Evolutionary conservation across 1,140 invertebrate genomes (phyloP).

Genomic region (Ceratina australensis): DNA sequence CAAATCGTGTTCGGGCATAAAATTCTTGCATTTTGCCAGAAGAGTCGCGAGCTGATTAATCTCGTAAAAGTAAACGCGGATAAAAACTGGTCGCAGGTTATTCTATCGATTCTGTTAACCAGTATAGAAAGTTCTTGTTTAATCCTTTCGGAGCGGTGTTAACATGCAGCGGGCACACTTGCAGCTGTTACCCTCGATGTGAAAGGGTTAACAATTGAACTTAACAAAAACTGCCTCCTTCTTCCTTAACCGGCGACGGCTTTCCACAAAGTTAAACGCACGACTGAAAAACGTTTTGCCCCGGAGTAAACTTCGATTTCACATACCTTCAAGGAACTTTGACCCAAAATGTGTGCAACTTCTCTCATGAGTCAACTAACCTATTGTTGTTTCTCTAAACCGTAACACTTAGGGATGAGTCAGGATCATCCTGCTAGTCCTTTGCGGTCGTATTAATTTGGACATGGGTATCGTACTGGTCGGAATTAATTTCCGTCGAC

Average conservation of each 20-base stretch:
- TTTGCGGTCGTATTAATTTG: no score
- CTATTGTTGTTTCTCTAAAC: conserved; percentile 22
- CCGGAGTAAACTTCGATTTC: conserved; percentile 25
- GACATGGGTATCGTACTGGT: no score
- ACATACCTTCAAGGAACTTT: conserved; percentile 32
- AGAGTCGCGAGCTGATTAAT: no score
- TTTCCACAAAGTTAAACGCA: neutral
- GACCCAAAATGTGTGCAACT: neutral
- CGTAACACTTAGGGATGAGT: neutral
- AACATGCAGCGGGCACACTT: no score
- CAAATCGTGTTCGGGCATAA: no score
- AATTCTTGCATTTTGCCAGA: no score
- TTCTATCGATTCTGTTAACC: neutral
- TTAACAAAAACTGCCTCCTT: neutral
- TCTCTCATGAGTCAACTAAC: no score
- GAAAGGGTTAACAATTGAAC: no score
- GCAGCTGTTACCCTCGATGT: no score
- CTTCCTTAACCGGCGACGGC: conserved; percentile 19
- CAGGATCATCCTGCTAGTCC: neutral
- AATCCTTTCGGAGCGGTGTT: conserved; percentile 11
- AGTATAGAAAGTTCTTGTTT: conserved; percentile 23
- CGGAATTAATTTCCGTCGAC: no score
- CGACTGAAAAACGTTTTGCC: conserved; percentile 19
- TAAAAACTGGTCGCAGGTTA: no score
- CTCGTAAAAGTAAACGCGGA: no score